Conservation (phyloP, 2,797 vertebrate species). For the Tympanoctomys barrerae region DNA sequence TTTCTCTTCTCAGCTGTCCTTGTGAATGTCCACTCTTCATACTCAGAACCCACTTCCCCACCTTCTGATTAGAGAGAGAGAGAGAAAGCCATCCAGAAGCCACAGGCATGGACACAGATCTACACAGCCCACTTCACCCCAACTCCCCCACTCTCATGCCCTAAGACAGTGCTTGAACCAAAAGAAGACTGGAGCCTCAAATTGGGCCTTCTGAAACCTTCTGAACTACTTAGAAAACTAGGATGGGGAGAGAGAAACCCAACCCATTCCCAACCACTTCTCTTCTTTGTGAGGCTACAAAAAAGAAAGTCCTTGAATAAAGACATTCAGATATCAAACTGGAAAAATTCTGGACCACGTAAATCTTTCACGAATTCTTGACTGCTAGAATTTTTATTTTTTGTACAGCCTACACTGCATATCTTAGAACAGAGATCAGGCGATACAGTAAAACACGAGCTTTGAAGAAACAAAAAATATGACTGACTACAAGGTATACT, state of each 20-base stretch:
- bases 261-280: background rate
- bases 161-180: background rate
- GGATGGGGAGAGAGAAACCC: background rate
- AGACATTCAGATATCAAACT: background rate
- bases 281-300: background rate
- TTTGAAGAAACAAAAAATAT: background rate
- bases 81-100: background rate
- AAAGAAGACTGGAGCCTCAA: background rate
- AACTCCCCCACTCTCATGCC: background rate
- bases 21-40: background rate
- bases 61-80: background rate
- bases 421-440: background rate
- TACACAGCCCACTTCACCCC: background rate
- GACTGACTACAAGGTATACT: background rate
- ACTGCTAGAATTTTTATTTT: background rate
- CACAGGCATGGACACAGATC: background rate
- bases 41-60: background rate
- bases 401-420: fast-evolving
- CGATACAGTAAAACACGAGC: background rate
- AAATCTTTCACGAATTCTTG: background rate
- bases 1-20: background rate
- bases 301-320: constrained; percentile 26
- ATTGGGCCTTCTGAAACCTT: background rate
- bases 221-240: background rate
- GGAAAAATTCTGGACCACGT: background rate